Evolutionary conservation across 2,113 vertebrate species (phyloP).

Genomic region (Scytalopus superciliaris): DNA sequence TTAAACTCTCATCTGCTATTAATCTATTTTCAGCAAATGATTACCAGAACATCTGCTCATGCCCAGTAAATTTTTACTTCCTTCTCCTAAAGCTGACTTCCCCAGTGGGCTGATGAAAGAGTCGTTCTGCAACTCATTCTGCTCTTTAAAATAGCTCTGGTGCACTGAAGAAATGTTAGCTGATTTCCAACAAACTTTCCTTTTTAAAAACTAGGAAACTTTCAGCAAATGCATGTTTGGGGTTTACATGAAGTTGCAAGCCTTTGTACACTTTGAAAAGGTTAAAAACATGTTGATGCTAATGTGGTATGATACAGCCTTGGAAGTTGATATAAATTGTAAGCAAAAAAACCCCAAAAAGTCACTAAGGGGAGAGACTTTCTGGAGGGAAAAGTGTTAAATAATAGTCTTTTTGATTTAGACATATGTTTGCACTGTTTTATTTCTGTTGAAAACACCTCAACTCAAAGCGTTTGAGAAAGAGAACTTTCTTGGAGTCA

Average conservation of each 20-base stretch:
- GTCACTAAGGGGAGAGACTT: not conserved
- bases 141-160: not conserved
- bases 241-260: not conserved
- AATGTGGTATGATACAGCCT: not conserved
- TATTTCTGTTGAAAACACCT: not conserved
- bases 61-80: conserved; percentile 37
- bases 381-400: not conserved
- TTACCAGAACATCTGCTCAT: conserved; percentile 44
- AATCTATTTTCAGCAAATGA: conserved; percentile 33
- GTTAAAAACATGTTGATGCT: not conserved
- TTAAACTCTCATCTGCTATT: conserved; percentile 49
- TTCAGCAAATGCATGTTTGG: not conserved
- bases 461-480: not conserved
- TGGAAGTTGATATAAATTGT: not conserved
- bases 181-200: not conserved
- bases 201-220: not conserved
- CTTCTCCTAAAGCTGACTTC: conserved; percentile 11
- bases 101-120: conserved; percentile 7
- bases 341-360: not conserved
- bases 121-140: not conserved
- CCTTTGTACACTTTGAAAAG: not conserved
- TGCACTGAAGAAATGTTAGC: not conserved
- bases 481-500: not conserved
- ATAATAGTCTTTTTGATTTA: not conserved
- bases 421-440: not conserved